Evolutionary conservation across 2,888 invertebrate species (phyloP).

Genomic region (Cephus nigrinus): DNA sequence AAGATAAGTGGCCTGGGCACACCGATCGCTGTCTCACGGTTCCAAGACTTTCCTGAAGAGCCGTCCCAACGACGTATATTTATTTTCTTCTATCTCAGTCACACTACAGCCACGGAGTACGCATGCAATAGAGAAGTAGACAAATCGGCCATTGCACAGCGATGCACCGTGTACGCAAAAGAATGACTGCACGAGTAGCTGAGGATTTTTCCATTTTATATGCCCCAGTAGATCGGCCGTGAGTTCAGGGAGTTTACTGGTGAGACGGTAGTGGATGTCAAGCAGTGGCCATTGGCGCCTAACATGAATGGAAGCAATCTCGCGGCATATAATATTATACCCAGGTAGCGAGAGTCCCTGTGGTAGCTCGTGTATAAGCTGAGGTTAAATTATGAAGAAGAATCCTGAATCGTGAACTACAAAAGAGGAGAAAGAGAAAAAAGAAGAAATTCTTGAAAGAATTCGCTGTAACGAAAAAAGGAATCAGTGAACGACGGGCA

Average conservation of each 20-base stretch:
- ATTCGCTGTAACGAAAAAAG: not conserved
- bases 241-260: not conserved
- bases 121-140: not conserved
- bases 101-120: not conserved
- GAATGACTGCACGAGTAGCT: not conserved
- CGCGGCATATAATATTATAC: slow-evolving; percentile 1
- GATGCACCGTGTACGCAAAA: not conserved
- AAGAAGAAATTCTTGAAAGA: not conserved
- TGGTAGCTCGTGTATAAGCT: not conserved
- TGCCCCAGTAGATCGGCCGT: not conserved
- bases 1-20: not conserved
- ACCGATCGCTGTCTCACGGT: not conserved
- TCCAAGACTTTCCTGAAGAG: not conserved
- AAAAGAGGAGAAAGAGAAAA: not conserved
- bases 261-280: not conserved
- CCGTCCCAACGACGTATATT: not conserved
- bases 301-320: not conserved
- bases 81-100: not conserved
- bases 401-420: not conserved
- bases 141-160: not conserved
- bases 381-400: not conserved
- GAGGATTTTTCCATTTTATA: not conserved
- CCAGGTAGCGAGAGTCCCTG: not conserved
- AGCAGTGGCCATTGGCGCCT: not conserved
- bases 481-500: not conserved